phyloP scores from a whole-genome alignment of 2,113 vertebrate genomes.

The Vulpes vulpes region DNA sequence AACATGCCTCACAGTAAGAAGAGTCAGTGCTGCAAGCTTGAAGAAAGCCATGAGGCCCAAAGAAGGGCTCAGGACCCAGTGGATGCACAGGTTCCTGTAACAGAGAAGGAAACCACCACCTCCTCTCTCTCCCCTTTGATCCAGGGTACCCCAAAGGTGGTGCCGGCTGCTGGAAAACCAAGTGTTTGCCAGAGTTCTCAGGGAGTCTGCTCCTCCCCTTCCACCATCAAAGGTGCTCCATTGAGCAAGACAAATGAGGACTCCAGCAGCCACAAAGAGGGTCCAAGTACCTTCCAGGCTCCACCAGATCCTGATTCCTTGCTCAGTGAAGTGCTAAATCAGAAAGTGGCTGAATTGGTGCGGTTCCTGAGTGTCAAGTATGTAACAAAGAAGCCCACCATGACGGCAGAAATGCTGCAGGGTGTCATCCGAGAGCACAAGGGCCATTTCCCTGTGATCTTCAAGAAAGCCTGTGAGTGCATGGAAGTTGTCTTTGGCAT shows the following conservation, averaged over 20 bases:
- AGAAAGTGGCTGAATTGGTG: conserved; percentile 24
- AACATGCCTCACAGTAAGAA: not conserved
- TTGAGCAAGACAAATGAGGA: not conserved
- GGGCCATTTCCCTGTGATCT: conserved; percentile 12
- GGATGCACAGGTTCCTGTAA: not conserved
- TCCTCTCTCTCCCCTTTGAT: not conserved
- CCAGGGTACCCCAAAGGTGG: no score
- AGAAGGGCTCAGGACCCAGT: not conserved
- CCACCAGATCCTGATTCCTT: not conserved
- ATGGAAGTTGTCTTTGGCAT: conserved; percentile 65
- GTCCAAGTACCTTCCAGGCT: not conserved
- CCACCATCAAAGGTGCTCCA: not conserved
- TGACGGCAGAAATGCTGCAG: conserved; percentile 50
- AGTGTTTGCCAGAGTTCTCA: not conserved
- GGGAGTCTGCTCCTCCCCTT: not conserved
- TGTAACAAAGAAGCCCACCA: not conserved
- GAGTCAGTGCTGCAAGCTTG: not conserved
- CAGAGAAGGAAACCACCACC: not conserved
- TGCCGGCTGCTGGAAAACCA: not conserved
- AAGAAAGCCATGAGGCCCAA: not conserved
- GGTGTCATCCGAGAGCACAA: not conserved
- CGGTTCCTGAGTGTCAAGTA: conserved; percentile 59
- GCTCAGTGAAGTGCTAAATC: not conserved
- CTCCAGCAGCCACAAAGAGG: not conserved
- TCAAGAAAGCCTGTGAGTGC: conserved; percentile 22